These are phyloP conservation scores for Scomber japonicus DNA, from an alignment of 2,113 vertebrate genomes.

Conservation along the genomic window DNA sequence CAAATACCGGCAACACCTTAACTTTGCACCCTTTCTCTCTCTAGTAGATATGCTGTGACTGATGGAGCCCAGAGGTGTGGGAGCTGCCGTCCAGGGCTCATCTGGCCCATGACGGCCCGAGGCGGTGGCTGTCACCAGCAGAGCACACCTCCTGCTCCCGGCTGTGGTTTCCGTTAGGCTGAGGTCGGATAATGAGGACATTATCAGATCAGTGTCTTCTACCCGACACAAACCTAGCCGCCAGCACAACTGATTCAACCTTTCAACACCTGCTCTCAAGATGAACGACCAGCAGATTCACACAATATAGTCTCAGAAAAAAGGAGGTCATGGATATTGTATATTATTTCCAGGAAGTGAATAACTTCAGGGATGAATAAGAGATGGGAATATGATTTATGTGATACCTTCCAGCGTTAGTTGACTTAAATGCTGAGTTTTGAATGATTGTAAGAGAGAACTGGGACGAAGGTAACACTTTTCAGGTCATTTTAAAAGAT, in stretches of 20 bases:
- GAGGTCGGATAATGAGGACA: constrained; percentile 72
- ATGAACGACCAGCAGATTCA: constrained; percentile 60
- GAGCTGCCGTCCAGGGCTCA: constrained; percentile 66
- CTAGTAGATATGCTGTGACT: constrained; percentile 42
- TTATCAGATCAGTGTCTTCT: constrained; percentile 77
- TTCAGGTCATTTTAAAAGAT: too few relatives aligned
- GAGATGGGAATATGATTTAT: constrained; percentile 37
- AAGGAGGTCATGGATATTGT: constrained; percentile 40
- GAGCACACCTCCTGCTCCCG: constrained; percentile 64
- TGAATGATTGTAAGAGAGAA: neutral
- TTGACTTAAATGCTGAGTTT: constrained; percentile 15
- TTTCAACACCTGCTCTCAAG: constrained; percentile 68
- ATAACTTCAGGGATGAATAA: constrained; percentile 42
- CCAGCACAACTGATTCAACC: constrained; percentile 57
- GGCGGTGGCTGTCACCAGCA: constrained; percentile 63
- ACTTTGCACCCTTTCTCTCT: constrained; percentile 10
- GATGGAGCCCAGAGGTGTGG: constrained; percentile 53
- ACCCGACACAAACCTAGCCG: constrained; percentile 62
- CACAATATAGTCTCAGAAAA: constrained; percentile 52
- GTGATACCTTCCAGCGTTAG: neutral
- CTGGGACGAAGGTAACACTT: too few relatives aligned
- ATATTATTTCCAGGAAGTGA: constrained; percentile 48
- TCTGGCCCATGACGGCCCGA: constrained; percentile 62
- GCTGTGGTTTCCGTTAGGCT: constrained; percentile 43
- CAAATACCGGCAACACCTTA: constrained; percentile 8